Evolutionary conservation across 2,888 invertebrate species (phyloP).

Genomic region (Melinaea marsaeus): DNA sequence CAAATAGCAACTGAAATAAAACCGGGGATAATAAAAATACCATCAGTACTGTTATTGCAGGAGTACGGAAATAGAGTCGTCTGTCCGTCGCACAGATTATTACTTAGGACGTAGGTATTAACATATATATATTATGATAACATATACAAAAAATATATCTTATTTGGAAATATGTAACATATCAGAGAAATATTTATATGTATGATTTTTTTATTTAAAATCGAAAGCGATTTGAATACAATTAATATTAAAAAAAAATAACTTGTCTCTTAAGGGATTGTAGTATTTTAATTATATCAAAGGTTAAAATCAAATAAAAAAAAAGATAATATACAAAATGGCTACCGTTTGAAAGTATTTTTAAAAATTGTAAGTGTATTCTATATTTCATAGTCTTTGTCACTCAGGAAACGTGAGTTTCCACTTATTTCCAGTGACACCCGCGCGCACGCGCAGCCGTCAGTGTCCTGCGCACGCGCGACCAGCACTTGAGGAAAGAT

Average conservation of each 20-base stretch:
- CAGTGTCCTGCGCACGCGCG: constrained; percentile 21
- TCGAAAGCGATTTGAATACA: too few relatives aligned
- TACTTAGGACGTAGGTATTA: constrained; percentile 15
- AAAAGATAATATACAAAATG: too few relatives aligned
- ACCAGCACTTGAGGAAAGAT: not conserved
- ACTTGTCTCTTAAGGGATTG: too few relatives aligned
- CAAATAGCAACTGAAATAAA: constrained; percentile 77
- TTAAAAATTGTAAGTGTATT: constrained; percentile 4
- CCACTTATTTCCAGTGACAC: constrained; percentile 37
- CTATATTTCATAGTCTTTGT: constrained; percentile 22
- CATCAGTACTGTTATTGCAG: constrained; percentile 74
- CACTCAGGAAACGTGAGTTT: constrained; percentile 39
- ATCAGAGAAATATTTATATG: too few relatives aligned
- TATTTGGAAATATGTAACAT: too few relatives aligned
- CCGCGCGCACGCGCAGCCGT: constrained; percentile 28
- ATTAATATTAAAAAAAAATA: too few relatives aligned
- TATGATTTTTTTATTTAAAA: too few relatives aligned
- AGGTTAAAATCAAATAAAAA: too few relatives aligned
- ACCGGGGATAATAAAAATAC: constrained; percentile 75
- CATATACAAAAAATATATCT: too few relatives aligned
- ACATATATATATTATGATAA: not conserved
- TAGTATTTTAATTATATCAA: too few relatives aligned
- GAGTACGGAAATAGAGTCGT: constrained; percentile 61
- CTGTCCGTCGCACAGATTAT: constrained; percentile 38
- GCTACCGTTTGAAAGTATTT: not conserved